These are phyloP conservation scores for Drymonia ruficornis DNA, from an alignment of 2,888 invertebrate species.

Conservation along the genomic window DNA sequence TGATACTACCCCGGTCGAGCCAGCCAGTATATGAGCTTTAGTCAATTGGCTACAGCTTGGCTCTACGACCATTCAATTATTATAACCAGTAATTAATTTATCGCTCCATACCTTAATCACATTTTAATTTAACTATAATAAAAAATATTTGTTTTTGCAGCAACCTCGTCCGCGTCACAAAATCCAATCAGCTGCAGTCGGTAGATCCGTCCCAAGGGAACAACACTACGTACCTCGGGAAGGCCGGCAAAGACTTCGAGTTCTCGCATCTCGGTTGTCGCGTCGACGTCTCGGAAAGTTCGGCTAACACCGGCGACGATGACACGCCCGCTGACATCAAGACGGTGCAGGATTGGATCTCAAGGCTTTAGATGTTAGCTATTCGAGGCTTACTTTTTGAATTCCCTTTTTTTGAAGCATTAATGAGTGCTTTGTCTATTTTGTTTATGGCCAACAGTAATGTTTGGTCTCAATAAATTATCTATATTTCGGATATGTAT, in stretches of 20 bases:
- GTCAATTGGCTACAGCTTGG: too few species aligned
- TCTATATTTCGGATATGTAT: background rate
- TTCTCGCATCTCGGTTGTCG: conserved; percentile 89
- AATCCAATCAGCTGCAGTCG: conserved; percentile 91
- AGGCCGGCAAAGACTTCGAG: conserved; percentile 92
- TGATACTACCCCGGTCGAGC: too few species aligned
- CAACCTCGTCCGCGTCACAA: conserved; percentile 93
- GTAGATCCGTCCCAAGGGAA: conserved; percentile 87
- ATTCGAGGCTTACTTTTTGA: conserved; percentile 15
- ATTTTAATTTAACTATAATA: too few species aligned
- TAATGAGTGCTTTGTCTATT: background rate
- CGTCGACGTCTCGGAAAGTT: conserved; percentile 89
- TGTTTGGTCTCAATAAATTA: background rate
- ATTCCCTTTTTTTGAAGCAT: conserved; percentile 13
- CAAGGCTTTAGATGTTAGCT: conserved; percentile 70
- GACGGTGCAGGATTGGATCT: conserved; percentile 89
- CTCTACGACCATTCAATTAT: too few species aligned
- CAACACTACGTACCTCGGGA: conserved; percentile 88
- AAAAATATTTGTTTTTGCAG: conserved; percentile 80
- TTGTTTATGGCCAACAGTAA: too few species aligned
- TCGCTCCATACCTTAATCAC: too few species aligned
- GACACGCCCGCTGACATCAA: conserved; percentile 87
- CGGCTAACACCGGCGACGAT: conserved; percentile 82
- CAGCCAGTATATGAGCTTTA: too few species aligned
- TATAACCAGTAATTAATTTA: too few species aligned